These are phyloP conservation scores for Ceratosolen fusciceps DNA, from an alignment of 1,140 invertebrate species.

Conservation along the genomic window DNA sequence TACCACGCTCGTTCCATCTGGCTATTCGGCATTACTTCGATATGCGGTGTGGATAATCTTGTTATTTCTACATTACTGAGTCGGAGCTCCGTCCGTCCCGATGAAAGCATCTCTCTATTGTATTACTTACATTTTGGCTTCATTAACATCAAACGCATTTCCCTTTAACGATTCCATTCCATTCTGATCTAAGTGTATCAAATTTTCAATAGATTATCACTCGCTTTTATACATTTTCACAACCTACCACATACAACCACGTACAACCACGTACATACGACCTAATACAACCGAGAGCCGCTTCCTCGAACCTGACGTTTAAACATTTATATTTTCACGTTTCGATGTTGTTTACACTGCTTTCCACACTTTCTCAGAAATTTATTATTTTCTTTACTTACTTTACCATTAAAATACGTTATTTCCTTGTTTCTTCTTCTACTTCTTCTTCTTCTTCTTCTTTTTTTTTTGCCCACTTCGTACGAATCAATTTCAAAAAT, in stretches of 20 bases:
- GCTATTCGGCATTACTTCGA: neutral
- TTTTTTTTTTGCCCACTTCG: too few species aligned
- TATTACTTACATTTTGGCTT: neutral
- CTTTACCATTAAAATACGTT: too few species aligned
- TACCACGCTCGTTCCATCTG: constrained; percentile 22
- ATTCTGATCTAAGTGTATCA: neutral
- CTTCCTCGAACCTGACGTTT: too few species aligned
- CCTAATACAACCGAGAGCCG: too few species aligned
- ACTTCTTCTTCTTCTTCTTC: too few species aligned
- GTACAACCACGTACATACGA: too few species aligned
- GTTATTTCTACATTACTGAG: constrained; percentile 34
- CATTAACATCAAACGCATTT: neutral
- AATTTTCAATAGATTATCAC: neutral
- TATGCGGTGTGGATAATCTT: constrained; percentile 16
- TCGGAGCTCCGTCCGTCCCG: neutral
- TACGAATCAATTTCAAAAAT: neutral
- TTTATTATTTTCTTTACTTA: too few species aligned
- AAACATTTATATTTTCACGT: too few species aligned
- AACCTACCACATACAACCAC: too few species aligned
- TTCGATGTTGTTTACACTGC: too few species aligned
- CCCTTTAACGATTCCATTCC: neutral
- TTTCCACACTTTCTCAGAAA: too few species aligned
- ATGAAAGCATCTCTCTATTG: neutral
- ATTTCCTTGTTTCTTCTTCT: too few species aligned
- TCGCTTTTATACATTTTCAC: neutral